A percentile compares a stretch with the other conserved stretches of the same genome.
These are phyloP conservation scores for Zaprionus lachaisei DNA, from an alignment of 1,140 invertebrate genomes.

Conservation along the genomic window DNA sequence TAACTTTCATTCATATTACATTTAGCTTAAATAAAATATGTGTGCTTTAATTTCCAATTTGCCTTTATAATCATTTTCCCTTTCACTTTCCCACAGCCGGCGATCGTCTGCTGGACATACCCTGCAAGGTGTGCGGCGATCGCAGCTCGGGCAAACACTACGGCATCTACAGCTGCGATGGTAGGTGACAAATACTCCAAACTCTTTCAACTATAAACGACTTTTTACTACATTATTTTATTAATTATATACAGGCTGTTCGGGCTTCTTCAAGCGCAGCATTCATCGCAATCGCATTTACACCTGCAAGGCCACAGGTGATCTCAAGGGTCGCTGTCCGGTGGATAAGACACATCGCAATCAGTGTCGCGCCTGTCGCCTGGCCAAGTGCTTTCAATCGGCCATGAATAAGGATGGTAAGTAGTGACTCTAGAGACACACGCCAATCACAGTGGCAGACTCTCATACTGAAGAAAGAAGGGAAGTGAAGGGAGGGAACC, in stretches of 20 bases:
- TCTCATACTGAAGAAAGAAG: too few relatives aligned
- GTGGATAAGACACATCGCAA: slow-evolving; percentile 99
- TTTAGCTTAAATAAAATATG: too few relatives aligned
- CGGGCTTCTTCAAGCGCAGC: slow-evolving; percentile 98
- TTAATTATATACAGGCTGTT: slow-evolving; percentile 89
- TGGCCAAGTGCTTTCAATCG: slow-evolving; percentile 98
- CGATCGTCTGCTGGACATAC: slow-evolving; percentile 96
- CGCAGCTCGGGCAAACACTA: slow-evolving; percentile 98
- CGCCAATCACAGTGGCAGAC: too few relatives aligned
- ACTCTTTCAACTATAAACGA: neutral
- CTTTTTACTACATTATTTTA: neutral
- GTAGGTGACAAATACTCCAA: slow-evolving; percentile 86
- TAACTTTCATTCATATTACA: too few relatives aligned
- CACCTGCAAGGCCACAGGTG: slow-evolving; percentile 97
- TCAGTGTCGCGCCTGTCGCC: slow-evolving; percentile 97
- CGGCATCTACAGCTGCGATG: slow-evolving; percentile 98
- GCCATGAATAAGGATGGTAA: slow-evolving; percentile 99
- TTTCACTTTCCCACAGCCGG: slow-evolving; percentile 86
- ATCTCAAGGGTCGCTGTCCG: slow-evolving; percentile 96
- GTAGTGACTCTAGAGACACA: slow-evolving; percentile 76
- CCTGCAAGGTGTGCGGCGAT: slow-evolving; percentile 98
- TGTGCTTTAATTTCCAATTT: too few relatives aligned
- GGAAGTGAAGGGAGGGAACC: neutral
- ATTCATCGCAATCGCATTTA: slow-evolving; percentile 98
- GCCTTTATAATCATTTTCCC: neutral